These are phyloP conservation scores for Eretmochelys imbricata DNA, from an alignment of 2,113 vertebrate species.

Conservation along the genomic window DNA sequence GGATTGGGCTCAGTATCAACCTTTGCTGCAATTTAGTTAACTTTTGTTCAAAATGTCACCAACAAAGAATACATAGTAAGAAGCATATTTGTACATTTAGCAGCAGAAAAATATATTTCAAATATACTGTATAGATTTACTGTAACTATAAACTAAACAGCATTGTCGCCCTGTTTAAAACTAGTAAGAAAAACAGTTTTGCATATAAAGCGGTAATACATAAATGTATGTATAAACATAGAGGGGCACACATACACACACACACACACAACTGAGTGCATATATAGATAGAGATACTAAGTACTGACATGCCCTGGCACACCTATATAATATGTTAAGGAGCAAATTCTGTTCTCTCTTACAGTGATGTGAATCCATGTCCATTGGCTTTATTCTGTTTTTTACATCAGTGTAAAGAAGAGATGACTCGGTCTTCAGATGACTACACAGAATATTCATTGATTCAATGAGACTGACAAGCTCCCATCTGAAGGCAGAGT, in stretches of 20 bases:
- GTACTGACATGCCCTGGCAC: neutral
- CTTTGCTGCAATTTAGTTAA: neutral
- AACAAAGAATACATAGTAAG: neutral
- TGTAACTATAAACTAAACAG: neutral
- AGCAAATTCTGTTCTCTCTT: neutral
- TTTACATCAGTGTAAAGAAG: fast-evolving
- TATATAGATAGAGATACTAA: constrained; percentile 8
- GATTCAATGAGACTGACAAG: neutral
- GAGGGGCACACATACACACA: neutral
- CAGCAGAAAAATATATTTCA: constrained; percentile 50
- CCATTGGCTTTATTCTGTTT: neutral
- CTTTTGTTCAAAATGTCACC: neutral
- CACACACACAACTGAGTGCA: neutral
- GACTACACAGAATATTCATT: fast-evolving
- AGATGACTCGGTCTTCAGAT: neutral
- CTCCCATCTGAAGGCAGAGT: constrained; percentile 19
- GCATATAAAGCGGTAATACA: neutral
- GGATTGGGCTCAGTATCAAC: neutral
- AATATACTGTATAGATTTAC: neutral
- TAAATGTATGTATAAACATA: neutral
- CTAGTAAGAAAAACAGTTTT: neutral
- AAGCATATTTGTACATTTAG: neutral
- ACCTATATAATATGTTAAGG: neutral
- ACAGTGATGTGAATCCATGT: neutral
- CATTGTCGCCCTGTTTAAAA: neutral